Evolutionary conservation across 1,140 invertebrate species (phyloP).

Genomic region (Ruditapes philippinarum): DNA sequence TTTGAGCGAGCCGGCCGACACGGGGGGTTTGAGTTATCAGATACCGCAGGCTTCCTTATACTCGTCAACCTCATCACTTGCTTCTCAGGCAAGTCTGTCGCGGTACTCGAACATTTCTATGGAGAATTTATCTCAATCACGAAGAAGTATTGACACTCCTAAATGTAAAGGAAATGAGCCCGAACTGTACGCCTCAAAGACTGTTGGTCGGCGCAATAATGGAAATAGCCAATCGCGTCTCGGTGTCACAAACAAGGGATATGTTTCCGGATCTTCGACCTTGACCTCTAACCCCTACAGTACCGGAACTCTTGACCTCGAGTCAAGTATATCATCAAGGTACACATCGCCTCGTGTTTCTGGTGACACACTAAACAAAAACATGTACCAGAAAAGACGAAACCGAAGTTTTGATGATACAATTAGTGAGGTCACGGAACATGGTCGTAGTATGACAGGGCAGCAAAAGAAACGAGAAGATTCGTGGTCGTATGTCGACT

Average conservation of each 20-base stretch:
- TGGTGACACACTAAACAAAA: background rate
- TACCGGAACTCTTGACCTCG: background rate
- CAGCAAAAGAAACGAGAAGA: background rate
- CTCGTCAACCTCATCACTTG: background rate
- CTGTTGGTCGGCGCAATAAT: background rate
- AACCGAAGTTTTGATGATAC: background rate
- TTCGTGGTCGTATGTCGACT: slow-evolving; percentile 28
- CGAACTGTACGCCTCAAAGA: background rate
- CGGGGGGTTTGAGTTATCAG: background rate
- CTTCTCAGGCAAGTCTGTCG: background rate
- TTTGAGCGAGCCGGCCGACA: background rate
- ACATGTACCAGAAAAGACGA: background rate
- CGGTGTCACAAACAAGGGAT: background rate
- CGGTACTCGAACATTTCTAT: background rate
- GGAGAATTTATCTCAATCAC: background rate
- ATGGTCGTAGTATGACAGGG: background rate
- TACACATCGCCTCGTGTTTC: background rate
- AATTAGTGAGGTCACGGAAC: background rate
- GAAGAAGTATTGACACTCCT: background rate
- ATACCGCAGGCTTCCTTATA: background rate
- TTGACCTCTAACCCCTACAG: slow-evolving; percentile 4
- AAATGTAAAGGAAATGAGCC: background rate
- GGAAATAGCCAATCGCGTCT: background rate
- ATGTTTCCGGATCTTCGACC: background rate
- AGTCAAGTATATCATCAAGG: background rate